Base-by-base conservation (phyloP, 1,140 invertebrate species). In the Triops cancriformis region DNA sequence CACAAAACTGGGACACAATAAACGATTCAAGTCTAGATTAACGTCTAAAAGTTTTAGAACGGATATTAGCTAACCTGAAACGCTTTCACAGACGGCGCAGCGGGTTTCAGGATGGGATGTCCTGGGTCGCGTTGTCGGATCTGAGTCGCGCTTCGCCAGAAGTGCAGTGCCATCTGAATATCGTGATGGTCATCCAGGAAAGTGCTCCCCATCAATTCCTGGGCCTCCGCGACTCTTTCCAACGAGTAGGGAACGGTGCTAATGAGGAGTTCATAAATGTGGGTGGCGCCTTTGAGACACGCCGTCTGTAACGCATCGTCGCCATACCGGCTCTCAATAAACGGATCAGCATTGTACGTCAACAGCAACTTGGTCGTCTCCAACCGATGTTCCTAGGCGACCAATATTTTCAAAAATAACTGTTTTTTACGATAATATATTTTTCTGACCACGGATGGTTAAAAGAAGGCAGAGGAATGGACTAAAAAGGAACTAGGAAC, bases 241-340 rank as follows among this genome's bases (percentile, higher is more conserved):
- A 87, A 83, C 11, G 86, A 80, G 83, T 94, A 96, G 18, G 81
- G 81, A 64, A 90, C 86, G 76, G 86, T 87, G 74, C 87, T 84
- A 81, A 90, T 88, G 72, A 97, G 85, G 83, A 92, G 91, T 73
- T 91, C 87, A 82, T 95, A 93, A 81, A 96, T 94, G 79, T 89
- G 87, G 45, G 86, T 88, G n/a, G 93, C 92, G 41, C 94, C 94
- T 86, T 95, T 95, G 0, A 96, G 85, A 83, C 94, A 95, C 7
- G 95, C 94, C 37, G 93, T 95, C 82, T 95, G 93, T 77, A 97
- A 84, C 26, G 95, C 94, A 88, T 97, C 94, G 85, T 97, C 95
- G 45, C 93, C 92, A 82, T 93, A 92, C 78, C 92, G 87, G 80
- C 93, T 94, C 80, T 88, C 88, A 18, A 92, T 87, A 84, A 89